Evolutionary conservation across 2,888 invertebrate species (phyloP), one percentile per base, ranked within the genome.

Genomic region (Strigamia crassipes): DNA sequence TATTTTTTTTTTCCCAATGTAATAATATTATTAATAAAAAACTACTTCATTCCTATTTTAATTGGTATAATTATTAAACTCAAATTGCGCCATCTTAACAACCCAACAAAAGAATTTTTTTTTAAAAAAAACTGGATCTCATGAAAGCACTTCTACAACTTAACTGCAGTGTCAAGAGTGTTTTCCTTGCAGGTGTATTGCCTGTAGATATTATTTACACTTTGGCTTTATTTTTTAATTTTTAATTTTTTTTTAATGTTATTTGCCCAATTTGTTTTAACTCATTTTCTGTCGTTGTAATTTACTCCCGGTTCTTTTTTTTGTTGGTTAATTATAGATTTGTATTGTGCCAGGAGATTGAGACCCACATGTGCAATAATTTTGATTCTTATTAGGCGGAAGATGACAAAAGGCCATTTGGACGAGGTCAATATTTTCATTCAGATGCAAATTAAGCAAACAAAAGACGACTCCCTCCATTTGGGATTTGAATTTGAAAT

Each of bases 51-150:
- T 56, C 18, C 56, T 56, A 56, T n/a, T 56, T 56, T 56, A 56
- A 56, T 56, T 56, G 56, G 56, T 56, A 56, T 56, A 56, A 56
- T 56, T 56, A 56, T 56, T 56, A 56, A 56, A 56, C 56, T 18
- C 56, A 18, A 56, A 56, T 56, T 56, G 56, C 56, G 56, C 56
- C 21, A 56, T 56, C 56, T n/a, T 56, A 56, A 56, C 56, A 56
- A 56, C 56, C 18, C n/a, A 15, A 56, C 56, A 56, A n/a, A 56
- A 21, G 56, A 56, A 56, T 56, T 46, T n/a, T n/a, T n/a, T n/a
- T n/a, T n/a, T 38, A 46, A 42, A 56, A 56, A 56, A 56, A 56
- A 56, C 4, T 56, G 6, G 18, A 56, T 56, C 56, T 56, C 9
- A 18, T 9, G n/a, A 56, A 18, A 56, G 56, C 15, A n/a, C 56